Evolutionary conservation across 2,888 invertebrate genomes (phyloP).

Genomic region (Julus scanicus): DNA sequence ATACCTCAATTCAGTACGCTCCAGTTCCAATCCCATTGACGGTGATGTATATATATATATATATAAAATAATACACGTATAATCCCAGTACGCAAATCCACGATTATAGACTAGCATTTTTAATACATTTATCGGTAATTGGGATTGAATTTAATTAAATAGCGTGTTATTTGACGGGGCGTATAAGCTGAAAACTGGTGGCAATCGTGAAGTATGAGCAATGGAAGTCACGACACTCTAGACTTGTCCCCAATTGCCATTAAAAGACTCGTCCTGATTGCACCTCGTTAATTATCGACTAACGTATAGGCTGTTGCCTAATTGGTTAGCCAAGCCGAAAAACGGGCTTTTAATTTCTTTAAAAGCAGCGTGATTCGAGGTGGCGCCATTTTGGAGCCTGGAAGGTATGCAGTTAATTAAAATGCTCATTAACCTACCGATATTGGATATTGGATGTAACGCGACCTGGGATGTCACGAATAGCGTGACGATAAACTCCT

Average conservation of each 20-base stretch:
- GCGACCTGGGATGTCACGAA: no score
- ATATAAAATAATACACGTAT: background rate
- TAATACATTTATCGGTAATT: constrained; percentile 11
- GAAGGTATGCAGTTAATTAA: background rate
- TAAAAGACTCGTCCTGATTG: background rate
- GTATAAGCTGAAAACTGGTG: background rate
- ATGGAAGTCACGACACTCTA: background rate
- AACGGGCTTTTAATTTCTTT: background rate
- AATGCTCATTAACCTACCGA: background rate
- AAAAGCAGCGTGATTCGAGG: background rate
- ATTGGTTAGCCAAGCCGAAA: background rate
- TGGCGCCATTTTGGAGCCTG: background rate
- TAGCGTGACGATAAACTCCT: background rate
- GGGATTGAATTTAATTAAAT: background rate
- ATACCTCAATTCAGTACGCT: background rate
- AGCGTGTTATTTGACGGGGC: background rate
- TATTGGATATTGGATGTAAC: no score
- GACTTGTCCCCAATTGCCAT: background rate
- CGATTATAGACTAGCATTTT: background rate
- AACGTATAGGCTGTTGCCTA: background rate
- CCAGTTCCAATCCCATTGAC: background rate
- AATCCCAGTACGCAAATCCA: background rate
- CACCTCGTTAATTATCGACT: background rate
- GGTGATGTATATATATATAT: background rate
- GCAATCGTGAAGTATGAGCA: background rate